Evolutionary conservation across 2,113 vertebrate genomes (phyloP), one percentile per base, ranked within the genome.

Genomic region (Meriones unguiculatus): DNA sequence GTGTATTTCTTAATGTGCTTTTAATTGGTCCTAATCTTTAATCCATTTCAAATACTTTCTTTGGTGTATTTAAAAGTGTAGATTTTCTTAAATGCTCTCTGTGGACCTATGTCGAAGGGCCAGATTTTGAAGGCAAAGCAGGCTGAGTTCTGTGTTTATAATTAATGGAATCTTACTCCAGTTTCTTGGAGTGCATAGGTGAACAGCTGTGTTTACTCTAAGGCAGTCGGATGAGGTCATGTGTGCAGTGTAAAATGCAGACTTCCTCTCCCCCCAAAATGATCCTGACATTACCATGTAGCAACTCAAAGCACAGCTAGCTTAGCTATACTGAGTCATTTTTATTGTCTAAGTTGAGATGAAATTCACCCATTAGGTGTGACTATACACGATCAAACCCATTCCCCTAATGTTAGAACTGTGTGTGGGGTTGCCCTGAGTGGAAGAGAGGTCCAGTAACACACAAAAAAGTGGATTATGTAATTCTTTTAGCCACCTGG

Each of bases 21-120:
- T 90, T 96, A 96, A 95, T 91, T 96, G n/a, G n/a, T 89, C 15
- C 20, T 94, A 78, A 91, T 93, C 54, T 91, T 89, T 90, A 89
- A 77, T 95, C 62, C 18, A 87, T 94, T 90, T 24, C 7, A 87
- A 92, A 91, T 82, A 86, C 92, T 93, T 96, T 86, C 90, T 81
- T 88, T 87, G 72, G 76, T 86, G 35, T 94, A 89, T 91, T 96
- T 97, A 76, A 93, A 96, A 96, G 10, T 46, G 52, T 91, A 87
- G 8, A 64, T 92, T 88, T 96, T 89, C 81, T 67, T 87, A 57
- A 94, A 32, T 87, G 38, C 18, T 85, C 59, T 94, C 54, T 92
- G 35, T 82, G 62, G 52, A 75, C 76, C 28, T 30, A 17, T 35
- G 38, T 78, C 62, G 78, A 50, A 91, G 69, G 69, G n/a, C 59